A percentile compares a stretch with the other conserved stretches of the same genome.
phyloP scores from a whole-genome alignment of 2,113 vertebrate species.

The Peromyscus maniculatus region DNA sequence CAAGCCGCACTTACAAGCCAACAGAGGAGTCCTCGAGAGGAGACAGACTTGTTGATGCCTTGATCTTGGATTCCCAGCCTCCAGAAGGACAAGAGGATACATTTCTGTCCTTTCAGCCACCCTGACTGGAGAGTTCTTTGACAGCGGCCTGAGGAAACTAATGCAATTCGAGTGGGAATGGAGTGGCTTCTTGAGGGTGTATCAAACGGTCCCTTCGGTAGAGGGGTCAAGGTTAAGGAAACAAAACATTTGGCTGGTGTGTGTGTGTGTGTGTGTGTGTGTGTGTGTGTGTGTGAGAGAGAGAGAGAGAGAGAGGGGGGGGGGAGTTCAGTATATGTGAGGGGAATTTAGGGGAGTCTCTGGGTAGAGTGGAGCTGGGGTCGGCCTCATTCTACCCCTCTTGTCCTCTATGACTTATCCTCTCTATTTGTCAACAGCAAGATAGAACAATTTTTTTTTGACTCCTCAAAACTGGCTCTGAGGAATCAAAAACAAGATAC shows the following conservation, averaged over 20 bases:
- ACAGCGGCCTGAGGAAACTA: not conserved
- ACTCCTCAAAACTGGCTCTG: not conserved
- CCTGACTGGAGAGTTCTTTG: not conserved
- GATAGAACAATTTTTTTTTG: not conserved
- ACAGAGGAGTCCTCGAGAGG: not conserved
- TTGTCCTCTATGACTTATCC: not conserved
- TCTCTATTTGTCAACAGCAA: not conserved
- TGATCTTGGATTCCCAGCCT: not conserved
- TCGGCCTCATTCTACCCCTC: not conserved
- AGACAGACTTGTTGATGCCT: not conserved
- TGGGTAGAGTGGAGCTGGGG: not conserved
- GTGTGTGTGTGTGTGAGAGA: not conserved
- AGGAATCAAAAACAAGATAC: not conserved
- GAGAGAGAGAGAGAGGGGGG: not conserved
- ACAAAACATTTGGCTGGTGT: not conserved
- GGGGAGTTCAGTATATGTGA: not conserved
- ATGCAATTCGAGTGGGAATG: not conserved
- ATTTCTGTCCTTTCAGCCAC: not conserved
- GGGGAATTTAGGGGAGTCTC: not conserved
- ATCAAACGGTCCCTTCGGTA: not conserved
- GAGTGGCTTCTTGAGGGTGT: not conserved
- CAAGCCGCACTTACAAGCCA: fast-evolving
- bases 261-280: not conserved
- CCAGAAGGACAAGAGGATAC: not conserved
- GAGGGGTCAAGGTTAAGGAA: not conserved